Evolutionary conservation across 2,113 vertebrate genomes (phyloP).

Genomic region (Ochotona curzoniae): DNA sequence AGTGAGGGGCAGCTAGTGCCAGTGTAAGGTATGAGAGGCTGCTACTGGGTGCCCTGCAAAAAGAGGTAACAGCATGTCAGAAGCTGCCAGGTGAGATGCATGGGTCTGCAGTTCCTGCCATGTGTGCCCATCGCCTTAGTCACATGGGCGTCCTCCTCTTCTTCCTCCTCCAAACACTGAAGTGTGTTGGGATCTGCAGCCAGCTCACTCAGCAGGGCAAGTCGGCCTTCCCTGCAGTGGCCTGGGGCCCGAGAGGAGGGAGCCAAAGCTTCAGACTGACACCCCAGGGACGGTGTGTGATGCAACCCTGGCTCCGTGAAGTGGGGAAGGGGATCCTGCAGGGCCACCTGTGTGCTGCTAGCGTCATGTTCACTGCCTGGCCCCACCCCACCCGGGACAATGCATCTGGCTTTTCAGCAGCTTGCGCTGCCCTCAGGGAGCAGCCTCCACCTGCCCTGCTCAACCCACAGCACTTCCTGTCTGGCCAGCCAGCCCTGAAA

Average conservation of each 20-base stretch:
- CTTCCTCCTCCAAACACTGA: not conserved
- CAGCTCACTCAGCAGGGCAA: not conserved
- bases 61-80: fast-evolving
- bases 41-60: too few relatives aligned
- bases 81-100: not conserved
- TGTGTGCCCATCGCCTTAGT: not conserved
- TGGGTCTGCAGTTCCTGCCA: not conserved
- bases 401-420: not conserved
- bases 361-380: not conserved
- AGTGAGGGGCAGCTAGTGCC: too few relatives aligned
- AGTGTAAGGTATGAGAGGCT: fast-evolving
- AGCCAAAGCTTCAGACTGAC: not conserved
- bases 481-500: not conserved
- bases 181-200: not conserved
- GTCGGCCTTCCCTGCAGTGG: not conserved
- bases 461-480: too few relatives aligned
- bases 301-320: not conserved
- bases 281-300: fast-evolving
- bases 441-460: not conserved
- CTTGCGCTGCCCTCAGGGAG: not conserved
- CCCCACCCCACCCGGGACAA: fast-evolving
- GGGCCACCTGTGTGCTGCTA: not conserved
- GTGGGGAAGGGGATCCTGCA: not conserved
- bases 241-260: too few relatives aligned
- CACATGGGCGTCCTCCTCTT: not conserved